phyloP scores from a whole-genome alignment of 1,140 invertebrate species.

The Leptopilina boulardi region DNA sequence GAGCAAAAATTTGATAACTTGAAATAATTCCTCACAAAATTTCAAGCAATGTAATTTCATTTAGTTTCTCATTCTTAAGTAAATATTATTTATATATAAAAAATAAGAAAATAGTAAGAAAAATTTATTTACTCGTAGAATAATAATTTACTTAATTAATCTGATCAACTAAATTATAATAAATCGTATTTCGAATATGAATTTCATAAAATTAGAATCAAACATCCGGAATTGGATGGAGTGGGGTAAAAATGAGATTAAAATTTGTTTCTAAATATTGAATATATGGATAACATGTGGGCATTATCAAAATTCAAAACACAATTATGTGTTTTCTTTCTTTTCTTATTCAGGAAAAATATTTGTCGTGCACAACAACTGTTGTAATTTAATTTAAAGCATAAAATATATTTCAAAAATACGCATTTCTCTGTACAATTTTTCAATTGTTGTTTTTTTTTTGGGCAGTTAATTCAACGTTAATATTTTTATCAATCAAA shows the following conservation, averaged over 20 bases:
- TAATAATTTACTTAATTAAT: constrained; percentile 21
- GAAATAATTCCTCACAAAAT: not conserved
- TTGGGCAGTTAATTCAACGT: not conserved
- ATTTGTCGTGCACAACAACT: not conserved
- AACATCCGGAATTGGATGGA: not conserved
- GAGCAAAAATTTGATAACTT: no score
- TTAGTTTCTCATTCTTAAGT: not conserved
- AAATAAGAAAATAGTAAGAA: not conserved
- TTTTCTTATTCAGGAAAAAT: not conserved
- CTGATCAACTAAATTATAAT: not conserved
- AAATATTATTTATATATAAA: not conserved
- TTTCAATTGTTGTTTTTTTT: not conserved
- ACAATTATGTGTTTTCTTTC: not conserved
- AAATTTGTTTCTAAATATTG: not conserved
- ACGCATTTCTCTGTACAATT: not conserved
- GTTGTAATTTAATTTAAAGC: not conserved
- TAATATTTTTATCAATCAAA: not conserved
- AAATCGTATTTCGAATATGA: not conserved
- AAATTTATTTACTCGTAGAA: not conserved
- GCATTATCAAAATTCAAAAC: not conserved
- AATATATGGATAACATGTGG: not conserved
- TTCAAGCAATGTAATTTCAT: not conserved
- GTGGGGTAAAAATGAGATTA: not conserved
- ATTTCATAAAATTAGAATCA: not conserved
- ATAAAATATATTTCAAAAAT: constrained; percentile 35